Evolutionary conservation across 2,888 invertebrate species (phyloP), one percentile per base, ranked within the genome.

Genomic region (Polydrusus tereticollis): DNA sequence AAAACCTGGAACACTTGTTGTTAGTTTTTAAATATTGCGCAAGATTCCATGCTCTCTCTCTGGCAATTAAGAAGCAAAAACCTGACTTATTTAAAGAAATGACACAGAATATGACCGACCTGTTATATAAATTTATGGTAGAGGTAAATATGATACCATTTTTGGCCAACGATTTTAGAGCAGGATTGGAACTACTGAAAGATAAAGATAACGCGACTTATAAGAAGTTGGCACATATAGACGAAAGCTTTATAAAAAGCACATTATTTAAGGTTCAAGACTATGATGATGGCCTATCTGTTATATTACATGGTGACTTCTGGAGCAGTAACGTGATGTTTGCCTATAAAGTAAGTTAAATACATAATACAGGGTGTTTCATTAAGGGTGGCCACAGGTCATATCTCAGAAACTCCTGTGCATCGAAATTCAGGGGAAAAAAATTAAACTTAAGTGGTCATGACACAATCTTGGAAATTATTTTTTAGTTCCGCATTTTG

Each of bases 321-420:
- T 82, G 82, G 82, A 80, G 75, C 58, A 82, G 82, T 58, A 82
- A 82, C 59, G 80, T 82, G 77, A 78, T 82, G 79, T 82, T 81
- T 69, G 77, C 78, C 70, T 80, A 82, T 70, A 66, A 76, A 50
- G 82, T 82, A 75, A 76, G 77, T 36, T 36, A 36, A 36, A 8
- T 36, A 8, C n/a, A n/a, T n/a, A n/a, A n/a, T n/a, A n/a, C n/a
- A n/a, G n/a, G n/a, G n/a, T n/a, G n/a, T n/a, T n/a, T n/a, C n/a
- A n/a, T n/a, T n/a, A n/a, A n/a, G n/a, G n/a, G n/a, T n/a, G n/a
- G n/a, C n/a, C n/a, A n/a, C n/a, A n/a, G n/a, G n/a, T n/a, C n/a
- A n/a, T n/a, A n/a, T n/a, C n/a, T n/a, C n/a, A n/a, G n/a, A n/a
- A n/a, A n/a, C n/a, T n/a, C n/a, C n/a, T n/a, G n/a, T n/a, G n/a